Evolutionary conservation across 2,113 vertebrate species (phyloP).

Genomic region (Austrofundulus limnaeus): DNA sequence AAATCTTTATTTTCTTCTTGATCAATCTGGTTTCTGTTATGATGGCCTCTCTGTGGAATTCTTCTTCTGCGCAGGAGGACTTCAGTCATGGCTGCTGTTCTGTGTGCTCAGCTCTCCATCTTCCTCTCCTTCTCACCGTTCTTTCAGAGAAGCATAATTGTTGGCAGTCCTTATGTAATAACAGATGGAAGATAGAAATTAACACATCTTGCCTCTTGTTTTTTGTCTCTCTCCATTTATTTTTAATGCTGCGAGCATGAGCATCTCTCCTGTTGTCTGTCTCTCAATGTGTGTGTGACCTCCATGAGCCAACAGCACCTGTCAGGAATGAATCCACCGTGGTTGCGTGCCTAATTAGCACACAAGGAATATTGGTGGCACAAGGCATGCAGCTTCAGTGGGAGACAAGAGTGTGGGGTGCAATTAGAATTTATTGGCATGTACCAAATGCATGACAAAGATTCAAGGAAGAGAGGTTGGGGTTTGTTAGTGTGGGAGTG

Average conservation of each 20-base stretch:
- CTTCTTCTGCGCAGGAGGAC: slow-evolving; percentile 57
- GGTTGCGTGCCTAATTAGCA: slow-evolving; percentile 98
- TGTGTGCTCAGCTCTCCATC: slow-evolving; percentile 38
- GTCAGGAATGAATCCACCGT: slow-evolving; percentile 96
- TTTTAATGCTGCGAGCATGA: slow-evolving; percentile 91
- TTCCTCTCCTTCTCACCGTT: slow-evolving; percentile 39
- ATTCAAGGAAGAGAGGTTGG: slow-evolving; percentile 58
- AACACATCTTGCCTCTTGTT: slow-evolving; percentile 96
- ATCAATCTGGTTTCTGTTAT: slow-evolving; percentile 41
- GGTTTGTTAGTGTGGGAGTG: slow-evolving; percentile 54
- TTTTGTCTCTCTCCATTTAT: slow-evolving; percentile 92
- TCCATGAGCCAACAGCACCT: slow-evolving; percentile 98
- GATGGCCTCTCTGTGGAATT: slow-evolving; percentile 48
- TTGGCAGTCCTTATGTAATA: slow-evolving; percentile 99
- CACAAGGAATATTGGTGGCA: slow-evolving; percentile 89
- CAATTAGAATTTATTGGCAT: slow-evolving; percentile 88
- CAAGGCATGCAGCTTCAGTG: slow-evolving; percentile 80
- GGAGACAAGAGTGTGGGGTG: slow-evolving; percentile 81
- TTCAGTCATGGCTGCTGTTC: slow-evolving; percentile 34
- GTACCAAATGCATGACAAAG: slow-evolving; percentile 49
- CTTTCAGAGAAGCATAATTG: slow-evolving; percentile 85
- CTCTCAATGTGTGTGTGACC: slow-evolving; percentile 86
- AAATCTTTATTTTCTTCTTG: slow-evolving; percentile 30
- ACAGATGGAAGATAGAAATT: slow-evolving; percentile 99
- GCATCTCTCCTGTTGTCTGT: slow-evolving; percentile 54